phyloP scores from a whole-genome alignment of 2,113 vertebrate species.

The Saccopteryx bilineata region DNA sequence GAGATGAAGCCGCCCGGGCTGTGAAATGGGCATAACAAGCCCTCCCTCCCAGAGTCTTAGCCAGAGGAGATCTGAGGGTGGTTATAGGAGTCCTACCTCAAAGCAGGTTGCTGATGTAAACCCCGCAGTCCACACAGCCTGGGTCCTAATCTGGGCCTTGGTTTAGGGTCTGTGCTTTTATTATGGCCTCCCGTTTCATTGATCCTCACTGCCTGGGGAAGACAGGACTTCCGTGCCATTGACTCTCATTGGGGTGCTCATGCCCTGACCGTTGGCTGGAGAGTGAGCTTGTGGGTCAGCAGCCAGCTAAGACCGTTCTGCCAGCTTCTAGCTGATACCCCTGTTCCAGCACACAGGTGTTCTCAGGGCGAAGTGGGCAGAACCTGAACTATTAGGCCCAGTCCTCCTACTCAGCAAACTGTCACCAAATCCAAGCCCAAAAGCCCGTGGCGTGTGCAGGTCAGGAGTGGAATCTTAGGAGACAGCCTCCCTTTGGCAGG shows the following conservation, averaged over 20 bases:
- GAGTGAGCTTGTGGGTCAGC: background rate
- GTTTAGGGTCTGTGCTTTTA: background rate
- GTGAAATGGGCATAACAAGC: background rate
- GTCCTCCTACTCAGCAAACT: background rate
- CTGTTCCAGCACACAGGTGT: background rate
- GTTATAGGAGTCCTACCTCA: background rate
- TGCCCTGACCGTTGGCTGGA: background rate
- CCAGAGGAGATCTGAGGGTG: background rate
- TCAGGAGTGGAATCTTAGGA: background rate
- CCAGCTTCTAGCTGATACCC: background rate
- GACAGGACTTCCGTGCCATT: background rate
- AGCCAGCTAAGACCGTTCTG: too few species aligned
- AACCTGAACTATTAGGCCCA: background rate
- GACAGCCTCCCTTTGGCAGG: background rate
- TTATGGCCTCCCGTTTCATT: background rate
- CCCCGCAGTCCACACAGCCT: background rate
- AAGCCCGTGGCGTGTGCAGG: background rate
- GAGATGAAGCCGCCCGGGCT: background rate
- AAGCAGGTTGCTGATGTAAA: background rate
- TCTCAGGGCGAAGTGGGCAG: background rate
- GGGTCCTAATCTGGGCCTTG: background rate
- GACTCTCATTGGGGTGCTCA: background rate
- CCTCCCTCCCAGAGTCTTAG: background rate
- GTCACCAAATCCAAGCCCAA: background rate
- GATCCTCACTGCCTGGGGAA: background rate